These are phyloP conservation scores for Latrodectus hesperus DNA, from an alignment of 2,888 invertebrate genomes.

Conservation along the genomic window DNA sequence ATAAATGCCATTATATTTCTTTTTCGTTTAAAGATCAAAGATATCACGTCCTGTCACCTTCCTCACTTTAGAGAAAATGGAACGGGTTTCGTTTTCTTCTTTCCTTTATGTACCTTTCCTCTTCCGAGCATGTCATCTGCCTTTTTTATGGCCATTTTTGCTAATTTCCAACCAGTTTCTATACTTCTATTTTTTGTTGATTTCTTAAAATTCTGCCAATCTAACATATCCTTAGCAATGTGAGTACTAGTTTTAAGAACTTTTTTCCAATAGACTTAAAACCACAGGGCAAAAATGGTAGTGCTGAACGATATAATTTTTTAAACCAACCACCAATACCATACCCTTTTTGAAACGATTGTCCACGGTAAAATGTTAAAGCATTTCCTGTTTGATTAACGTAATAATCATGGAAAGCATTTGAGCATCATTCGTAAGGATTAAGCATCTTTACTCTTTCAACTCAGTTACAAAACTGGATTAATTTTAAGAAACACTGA, in stretches of 20 bases:
- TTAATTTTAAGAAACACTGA: too few relatives aligned
- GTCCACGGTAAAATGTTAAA: not conserved
- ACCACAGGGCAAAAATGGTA: too few relatives aligned
- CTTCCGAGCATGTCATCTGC: constrained; percentile 1
- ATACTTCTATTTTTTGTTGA: not conserved
- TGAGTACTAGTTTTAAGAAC: not conserved
- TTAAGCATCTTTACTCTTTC: not conserved
- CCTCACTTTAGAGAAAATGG: not conserved
- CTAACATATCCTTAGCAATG: constrained; percentile 4
- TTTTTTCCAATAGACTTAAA: constrained; percentile 38
- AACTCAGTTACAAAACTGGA: too few relatives aligned
- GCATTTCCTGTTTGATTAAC: constrained; percentile 9
- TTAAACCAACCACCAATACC: constrained; percentile 33
- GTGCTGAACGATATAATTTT: constrained; percentile 1
- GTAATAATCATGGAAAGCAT: constrained; percentile 24
- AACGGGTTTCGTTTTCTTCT: not conserved
- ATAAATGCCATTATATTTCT: not conserved
- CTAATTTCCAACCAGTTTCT: constrained; percentile 10
- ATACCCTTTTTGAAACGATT: constrained; percentile 22
- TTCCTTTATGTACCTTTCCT: not conserved
- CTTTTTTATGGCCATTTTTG: constrained; percentile 6
- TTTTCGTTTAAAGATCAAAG: not conserved
- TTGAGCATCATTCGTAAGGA: constrained; percentile 15
- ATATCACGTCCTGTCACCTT: not conserved
- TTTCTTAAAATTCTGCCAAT: not conserved